Evolutionary conservation across 2,797 vertebrate genomes (phyloP), one percentile per base, ranked within the genome.

Genomic region (Syndactyla subalaris): DNA sequence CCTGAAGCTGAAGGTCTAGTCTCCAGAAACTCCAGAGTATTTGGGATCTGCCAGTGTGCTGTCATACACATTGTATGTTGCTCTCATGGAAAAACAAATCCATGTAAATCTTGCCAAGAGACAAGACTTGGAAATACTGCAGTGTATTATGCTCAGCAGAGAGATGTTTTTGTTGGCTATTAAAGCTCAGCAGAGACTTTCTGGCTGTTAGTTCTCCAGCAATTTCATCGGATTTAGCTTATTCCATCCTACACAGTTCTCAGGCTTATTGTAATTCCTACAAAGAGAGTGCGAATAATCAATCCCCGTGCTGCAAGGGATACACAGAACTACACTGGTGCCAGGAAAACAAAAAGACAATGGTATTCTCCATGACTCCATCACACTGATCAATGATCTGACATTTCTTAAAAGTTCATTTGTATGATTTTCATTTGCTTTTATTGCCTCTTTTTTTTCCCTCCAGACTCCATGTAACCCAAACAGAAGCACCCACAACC

Each of bases 161-260:
- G 70, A 39, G 58, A 78, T 94, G 89, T 78, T 95, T 95, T 70
- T 90, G 76, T 93, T 97, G 93, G 88, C 88, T 67, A 51, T 51
- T 68, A 55, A 74, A 90, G 63, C 85, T 87, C 85, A 92, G 67
- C 48, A 91, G 71, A 93, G 79, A 88, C 59, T 77, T 79, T 76
- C 71, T 91, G 66, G 85, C 82, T 23, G 48, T 88, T 93, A 71
- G 55, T 30, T 87, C 79, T 71, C 55, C 67, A 65, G 61, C 80
- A 86, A 51, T 95, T 96, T 76, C 38, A 88, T 52, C 3, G 11
- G 87, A 90, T 93, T 95, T 86, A 92, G 76, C 14, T 63, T 92
- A 76, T 70, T 79, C 34, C 49, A 10, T 66, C 88, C 95, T 82
- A 86, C 85, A 88, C 73, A 86, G 73, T 92, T 95, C 88, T 95